Evolutionary conservation across 2,888 invertebrate species (phyloP).

Genomic region (Colletes collaris): DNA sequence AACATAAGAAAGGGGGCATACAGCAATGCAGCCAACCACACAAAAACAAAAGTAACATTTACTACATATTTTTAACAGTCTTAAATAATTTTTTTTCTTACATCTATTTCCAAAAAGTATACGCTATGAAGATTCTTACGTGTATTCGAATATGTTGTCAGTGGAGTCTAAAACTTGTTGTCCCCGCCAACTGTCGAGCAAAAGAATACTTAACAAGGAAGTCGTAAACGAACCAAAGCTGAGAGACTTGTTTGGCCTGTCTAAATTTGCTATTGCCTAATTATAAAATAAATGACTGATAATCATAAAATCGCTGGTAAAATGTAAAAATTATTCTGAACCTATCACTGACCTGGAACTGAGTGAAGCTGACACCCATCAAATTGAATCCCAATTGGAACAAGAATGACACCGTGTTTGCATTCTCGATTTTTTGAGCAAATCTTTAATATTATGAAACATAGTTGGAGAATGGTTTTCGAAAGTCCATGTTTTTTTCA

Average conservation of each 20-base stretch:
- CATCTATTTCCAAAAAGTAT: too few relatives aligned
- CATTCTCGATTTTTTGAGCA: conserved; percentile 59
- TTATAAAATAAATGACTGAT: background rate
- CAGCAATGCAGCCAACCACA: too few relatives aligned
- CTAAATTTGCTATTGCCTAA: conserved; percentile 34
- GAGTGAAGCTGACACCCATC: conserved; percentile 72
- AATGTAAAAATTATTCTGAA: background rate
- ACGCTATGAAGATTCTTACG: conserved; percentile 57
- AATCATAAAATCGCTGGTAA: background rate
- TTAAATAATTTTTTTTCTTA: too few relatives aligned
- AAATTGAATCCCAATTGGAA: conserved; percentile 70
- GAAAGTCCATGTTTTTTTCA: background rate
- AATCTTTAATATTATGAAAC: conserved; percentile 55
- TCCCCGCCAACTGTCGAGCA: conserved; percentile 69
- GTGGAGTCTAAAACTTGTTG: conserved; percentile 69
- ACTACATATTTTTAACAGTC: too few relatives aligned
- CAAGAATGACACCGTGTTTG: conserved; percentile 67
- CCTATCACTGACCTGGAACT: conserved; percentile 67
- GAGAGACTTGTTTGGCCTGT: conserved; percentile 54
- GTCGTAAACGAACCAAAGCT: conserved; percentile 66
- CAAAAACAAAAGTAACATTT: too few relatives aligned
- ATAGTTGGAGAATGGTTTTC: background rate
- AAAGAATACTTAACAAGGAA: conserved; percentile 59
- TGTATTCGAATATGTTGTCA: conserved; percentile 53
- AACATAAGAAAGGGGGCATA: too few relatives aligned